A percentile compares a stretch with the other conserved stretches of the same genome.
These are phyloP conservation scores for Pemphigus obesinymphae DNA, from an alignment of 1,140 invertebrate genomes.

Conservation along the genomic window DNA sequence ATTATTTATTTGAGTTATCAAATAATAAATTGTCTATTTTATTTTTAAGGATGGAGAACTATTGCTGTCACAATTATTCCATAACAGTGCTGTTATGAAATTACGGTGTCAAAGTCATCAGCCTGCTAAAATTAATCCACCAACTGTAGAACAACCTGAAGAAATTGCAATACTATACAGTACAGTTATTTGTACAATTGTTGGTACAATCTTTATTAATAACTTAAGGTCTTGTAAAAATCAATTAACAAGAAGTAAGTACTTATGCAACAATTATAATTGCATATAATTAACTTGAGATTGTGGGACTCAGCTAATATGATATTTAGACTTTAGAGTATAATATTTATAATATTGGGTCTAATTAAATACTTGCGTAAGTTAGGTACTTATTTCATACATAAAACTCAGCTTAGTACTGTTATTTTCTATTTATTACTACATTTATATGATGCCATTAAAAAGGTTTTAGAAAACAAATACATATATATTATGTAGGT, in stretches of 20 bases:
- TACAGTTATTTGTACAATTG: conserved; percentile 31
- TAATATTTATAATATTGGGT: too few relatives aligned
- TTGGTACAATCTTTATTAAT: conserved; percentile 9
- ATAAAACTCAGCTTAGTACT: too few relatives aligned
- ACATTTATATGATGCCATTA: too few relatives aligned
- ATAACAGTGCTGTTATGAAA: conserved; percentile 71
- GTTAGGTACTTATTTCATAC: too few relatives aligned
- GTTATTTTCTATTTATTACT: too few relatives aligned
- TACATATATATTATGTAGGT: too few relatives aligned
- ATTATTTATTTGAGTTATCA: conserved; percentile 9
- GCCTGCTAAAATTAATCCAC: conserved; percentile 55
- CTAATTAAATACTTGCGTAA: too few relatives aligned
- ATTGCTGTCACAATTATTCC: conserved; percentile 76
- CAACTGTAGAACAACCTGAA: conserved; percentile 62
- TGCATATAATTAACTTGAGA: too few relatives aligned
- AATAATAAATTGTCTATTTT: conserved; percentile 36
- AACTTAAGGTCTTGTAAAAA: conserved; percentile 30
- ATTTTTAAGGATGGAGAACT: conserved; percentile 65
- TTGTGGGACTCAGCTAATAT: too few relatives aligned
- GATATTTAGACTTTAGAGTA: too few relatives aligned
- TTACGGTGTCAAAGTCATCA: conserved; percentile 76
- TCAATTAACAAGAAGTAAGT: conserved; percentile 4
- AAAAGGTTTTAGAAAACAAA: too few relatives aligned
- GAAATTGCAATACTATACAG: conserved; percentile 54
- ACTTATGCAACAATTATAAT: background rate